Conservation (phyloP, 2,888 invertebrate genomes). For the Sphaeridia pumilis region DNA sequence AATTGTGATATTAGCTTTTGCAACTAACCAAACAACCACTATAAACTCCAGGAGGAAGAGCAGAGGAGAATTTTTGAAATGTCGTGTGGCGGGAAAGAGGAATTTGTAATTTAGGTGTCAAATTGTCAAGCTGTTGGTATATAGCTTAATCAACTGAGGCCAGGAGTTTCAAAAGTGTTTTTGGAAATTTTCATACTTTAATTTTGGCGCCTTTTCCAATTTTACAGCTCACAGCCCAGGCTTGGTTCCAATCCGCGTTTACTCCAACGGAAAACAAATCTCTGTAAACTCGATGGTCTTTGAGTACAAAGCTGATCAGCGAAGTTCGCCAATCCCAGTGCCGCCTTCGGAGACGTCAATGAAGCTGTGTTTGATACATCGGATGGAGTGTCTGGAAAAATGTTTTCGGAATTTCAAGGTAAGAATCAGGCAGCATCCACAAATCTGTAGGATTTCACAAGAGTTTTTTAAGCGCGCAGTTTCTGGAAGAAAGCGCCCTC, state of each 20-base stretch:
- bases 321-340: constrained; percentile 33
- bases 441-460: background rate
- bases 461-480: too few relatives aligned
- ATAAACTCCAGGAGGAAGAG: too few relatives aligned
- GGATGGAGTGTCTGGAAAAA: constrained; percentile 36
- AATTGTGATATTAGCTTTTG: too few relatives aligned
- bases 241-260: constrained; percentile 35
- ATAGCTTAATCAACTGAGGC: too few relatives aligned
- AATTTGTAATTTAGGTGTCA: too few relatives aligned
- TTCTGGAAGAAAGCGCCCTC: too few relatives aligned
- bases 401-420: constrained; percentile 37
- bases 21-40: too few relatives aligned
- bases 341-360: constrained; percentile 35
- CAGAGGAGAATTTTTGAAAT: background rate
- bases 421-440: background rate
- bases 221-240: constrained; percentile 35
- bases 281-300: constrained; percentile 36
- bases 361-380: constrained; percentile 36
- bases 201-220: too few relatives aligned
- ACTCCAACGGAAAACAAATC: constrained; percentile 36
- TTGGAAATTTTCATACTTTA: too few relatives aligned
- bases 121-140: too few relatives aligned
- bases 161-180: too few relatives aligned
- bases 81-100: too few relatives aligned
- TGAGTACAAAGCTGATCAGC: constrained; percentile 36